Conservation (phyloP, 2,113 vertebrate species). For the Festucalex cinctus region DNA sequence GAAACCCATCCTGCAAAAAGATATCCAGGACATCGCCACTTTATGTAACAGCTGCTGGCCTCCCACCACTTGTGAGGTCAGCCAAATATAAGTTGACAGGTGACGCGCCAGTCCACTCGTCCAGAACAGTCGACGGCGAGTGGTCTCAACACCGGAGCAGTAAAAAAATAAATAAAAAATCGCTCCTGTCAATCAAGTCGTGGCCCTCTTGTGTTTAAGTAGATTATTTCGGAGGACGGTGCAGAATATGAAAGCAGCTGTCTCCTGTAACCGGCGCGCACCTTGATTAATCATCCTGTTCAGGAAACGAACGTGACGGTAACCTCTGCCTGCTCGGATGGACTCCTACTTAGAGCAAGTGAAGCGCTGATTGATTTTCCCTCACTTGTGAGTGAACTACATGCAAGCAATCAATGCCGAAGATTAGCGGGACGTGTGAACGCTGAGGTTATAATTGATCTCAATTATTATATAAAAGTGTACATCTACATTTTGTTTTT, state of each 20-base stretch:
- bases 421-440: conserved; percentile 63
- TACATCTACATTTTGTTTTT: not conserved
- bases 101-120: conserved; percentile 28
- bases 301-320: conserved; percentile 61
- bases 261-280: conserved; percentile 23
- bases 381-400: conserved; percentile 65
- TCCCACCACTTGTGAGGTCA: conserved; percentile 12
- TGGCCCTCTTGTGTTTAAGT: conserved; percentile 34
- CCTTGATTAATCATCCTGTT: conserved; percentile 66
- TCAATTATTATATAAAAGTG: not conserved
- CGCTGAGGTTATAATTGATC: conserved; percentile 50
- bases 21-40: conserved; percentile 23
- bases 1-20: not conserved
- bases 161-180: no score
- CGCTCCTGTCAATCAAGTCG: conserved; percentile 43
- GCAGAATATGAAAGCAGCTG: conserved; percentile 37
- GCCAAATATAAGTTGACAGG: conserved; percentile 25
- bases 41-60: conserved; percentile 23
- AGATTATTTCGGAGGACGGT: conserved; percentile 33
- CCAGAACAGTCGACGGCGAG: conserved; percentile 23
- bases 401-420: conserved; percentile 53
- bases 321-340: conserved; percentile 70
- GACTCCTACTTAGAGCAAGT: conserved; percentile 63
- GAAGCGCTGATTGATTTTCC: conserved; percentile 74
- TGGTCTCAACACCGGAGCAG: conserved; percentile 39